Evolutionary conservation across 2,797 vertebrate species (phyloP).

Genomic region (Schizothorax lantsangensis): DNA sequence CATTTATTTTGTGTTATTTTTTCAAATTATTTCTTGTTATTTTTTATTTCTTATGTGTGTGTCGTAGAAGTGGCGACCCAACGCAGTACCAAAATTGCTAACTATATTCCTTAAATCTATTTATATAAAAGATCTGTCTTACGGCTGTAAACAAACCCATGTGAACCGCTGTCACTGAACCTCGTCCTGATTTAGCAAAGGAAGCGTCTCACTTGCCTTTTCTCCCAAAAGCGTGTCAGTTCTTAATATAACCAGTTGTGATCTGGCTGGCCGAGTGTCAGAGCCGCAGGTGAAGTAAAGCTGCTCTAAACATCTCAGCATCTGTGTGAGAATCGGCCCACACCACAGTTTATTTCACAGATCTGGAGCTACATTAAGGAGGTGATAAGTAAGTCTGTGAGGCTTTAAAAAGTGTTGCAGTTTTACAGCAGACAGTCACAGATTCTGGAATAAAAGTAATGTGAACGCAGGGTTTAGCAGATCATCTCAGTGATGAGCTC

Average conservation of each 20-base stretch:
- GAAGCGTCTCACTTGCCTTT: neutral
- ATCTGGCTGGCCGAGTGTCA: neutral
- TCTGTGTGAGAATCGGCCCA: neutral
- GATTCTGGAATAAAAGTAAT: neutral
- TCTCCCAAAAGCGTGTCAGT: neutral
- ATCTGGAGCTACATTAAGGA: neutral
- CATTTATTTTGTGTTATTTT: no score
- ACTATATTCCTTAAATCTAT: neutral
- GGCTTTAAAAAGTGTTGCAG: neutral
- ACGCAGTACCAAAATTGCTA: neutral
- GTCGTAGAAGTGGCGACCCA: neutral
- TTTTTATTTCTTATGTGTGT: no score
- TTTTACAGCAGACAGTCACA: neutral
- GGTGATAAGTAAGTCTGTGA: neutral
- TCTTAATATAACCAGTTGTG: neutral
- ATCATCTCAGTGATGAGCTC: neutral
- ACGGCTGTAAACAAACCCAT: neutral
- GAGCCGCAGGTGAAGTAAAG: neutral
- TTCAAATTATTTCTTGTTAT: no score
- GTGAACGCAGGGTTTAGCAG: neutral
- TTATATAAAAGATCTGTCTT: neutral
- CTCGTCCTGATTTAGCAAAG: neutral
- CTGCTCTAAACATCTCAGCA: neutral
- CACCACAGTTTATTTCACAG: slow-evolving; percentile 13
- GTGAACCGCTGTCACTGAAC: neutral